Evolutionary conservation across 64 coral and sea anemone species (phyloP).

Genomic region (Anthopleura sola): DNA sequence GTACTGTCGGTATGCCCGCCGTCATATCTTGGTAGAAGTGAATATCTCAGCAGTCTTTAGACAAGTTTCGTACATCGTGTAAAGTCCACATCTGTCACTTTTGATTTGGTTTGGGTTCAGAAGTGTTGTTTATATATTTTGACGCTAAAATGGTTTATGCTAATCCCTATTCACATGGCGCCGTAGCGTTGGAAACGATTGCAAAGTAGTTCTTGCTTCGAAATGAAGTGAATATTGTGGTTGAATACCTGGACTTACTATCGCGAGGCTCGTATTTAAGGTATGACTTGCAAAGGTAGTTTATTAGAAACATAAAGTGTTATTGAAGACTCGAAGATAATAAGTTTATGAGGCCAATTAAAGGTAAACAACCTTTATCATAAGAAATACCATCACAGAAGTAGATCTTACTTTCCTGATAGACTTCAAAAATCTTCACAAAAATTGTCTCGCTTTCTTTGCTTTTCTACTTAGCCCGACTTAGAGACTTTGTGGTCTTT

Average conservation of each 20-base stretch:
- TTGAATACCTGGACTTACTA: background rate
- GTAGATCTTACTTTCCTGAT: background rate
- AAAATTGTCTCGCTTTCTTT: background rate
- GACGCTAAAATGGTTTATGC: background rate
- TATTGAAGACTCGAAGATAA: background rate
- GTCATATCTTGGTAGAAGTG: background rate
- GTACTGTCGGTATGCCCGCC: background rate
- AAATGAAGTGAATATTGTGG: background rate
- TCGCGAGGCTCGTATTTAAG: background rate
- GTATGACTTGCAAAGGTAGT: background rate
- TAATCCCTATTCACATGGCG: slow-evolving; percentile 7
- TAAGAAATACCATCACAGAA: background rate
- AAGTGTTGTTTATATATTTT: background rate
- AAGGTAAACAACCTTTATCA: slow-evolving; percentile 10
- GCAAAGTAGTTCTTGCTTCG: background rate
- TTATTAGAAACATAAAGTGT: background rate
- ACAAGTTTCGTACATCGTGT: background rate
- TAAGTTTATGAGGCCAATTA: slow-evolving; percentile 11
- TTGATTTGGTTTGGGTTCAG: background rate
- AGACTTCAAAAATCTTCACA: background rate
- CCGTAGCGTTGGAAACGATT: slow-evolving; percentile 8
- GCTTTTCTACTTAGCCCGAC: background rate
- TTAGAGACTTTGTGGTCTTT: background rate
- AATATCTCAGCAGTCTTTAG: background rate
- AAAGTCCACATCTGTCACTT: background rate